These are phyloP conservation scores for Drosophila rubida DNA, from an alignment of 2,888 invertebrate genomes.

Conservation along the genomic window DNA sequence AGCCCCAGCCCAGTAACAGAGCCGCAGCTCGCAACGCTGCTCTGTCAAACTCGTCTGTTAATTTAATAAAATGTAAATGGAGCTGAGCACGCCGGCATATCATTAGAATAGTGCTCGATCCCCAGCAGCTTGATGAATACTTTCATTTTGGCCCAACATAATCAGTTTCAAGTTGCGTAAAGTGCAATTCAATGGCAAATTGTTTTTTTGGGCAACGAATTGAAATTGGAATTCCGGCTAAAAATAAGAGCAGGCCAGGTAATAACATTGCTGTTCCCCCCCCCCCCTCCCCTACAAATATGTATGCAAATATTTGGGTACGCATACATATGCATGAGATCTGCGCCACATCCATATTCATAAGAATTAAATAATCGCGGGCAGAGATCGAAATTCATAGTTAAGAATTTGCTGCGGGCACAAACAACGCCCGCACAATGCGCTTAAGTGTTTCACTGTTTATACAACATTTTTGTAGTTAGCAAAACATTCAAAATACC, in stretches of 20 bases:
- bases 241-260: no score
- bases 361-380: neutral
- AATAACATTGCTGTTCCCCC: no score
- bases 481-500: conserved; percentile 32
- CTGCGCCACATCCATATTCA: neutral
- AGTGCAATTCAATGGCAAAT: no score
- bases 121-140: no score
- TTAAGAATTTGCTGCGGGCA: conserved; percentile 36
- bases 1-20: conserved; percentile 5
- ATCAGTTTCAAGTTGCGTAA: no score
- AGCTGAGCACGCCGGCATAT: neutral
- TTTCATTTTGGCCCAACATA: no score
- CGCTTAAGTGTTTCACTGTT: conserved; percentile 46
- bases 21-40: neutral
- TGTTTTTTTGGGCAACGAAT: no score
- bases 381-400: conserved; percentile 19
- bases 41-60: conserved; percentile 8
- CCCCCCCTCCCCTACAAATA: neutral
- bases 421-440: conserved; percentile 27
- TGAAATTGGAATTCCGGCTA: neutral
- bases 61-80: conserved; percentile 9
- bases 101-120: no score
- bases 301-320: neutral
- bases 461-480: conserved; percentile 58
- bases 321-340: neutral